Evolutionary conservation across 2,888 invertebrate genomes (phyloP), one percentile per base, ranked within the genome.

Genomic region (Phymatocera aterrima): DNA sequence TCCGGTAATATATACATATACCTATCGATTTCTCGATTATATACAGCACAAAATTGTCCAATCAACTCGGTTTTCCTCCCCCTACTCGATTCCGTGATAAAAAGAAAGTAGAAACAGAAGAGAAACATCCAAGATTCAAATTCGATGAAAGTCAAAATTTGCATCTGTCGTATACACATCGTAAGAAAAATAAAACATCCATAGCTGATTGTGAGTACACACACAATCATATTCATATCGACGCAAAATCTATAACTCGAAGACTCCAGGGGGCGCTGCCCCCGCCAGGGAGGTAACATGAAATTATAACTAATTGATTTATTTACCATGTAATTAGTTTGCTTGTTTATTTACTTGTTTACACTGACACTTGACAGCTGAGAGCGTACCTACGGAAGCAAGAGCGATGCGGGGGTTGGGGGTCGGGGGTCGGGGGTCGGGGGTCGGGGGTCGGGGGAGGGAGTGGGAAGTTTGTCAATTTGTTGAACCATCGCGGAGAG

Each of bases 1-100:
- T 61, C 87, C 83, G 87, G 88, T 89, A 85, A 87, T 64, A 72
- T 18, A n/a, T n/a, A n/a, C n/a, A n/a, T n/a, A n/a, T 43, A 24
- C n/a, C n/a, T 12, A 10, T 12, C 10, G 15, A 15, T 12, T 24
- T 57, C 21, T 24, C 6, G 21, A 54, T 54, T 21, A 51, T 8
- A 8, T 51, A n/a, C 28, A n/a, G 2, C n/a, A 2, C 60, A 60
- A 51, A 1, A 15, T 51, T 51, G 15, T 15, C 4, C 15, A n/a
- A 5, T 15, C 51, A 51, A 15, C 4, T 51, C 1, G n/a, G n/a
- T 3, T 51, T 3, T 3, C 4, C 51, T n/a, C 4, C 40, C 40
- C 40, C 40, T 40, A n/a, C n/a, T n/a, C n/a, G n/a, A n/a, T n/a
- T n/a, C n/a, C n/a, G n/a, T n/a, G n/a, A n/a, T n/a, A n/a, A n/a